Percentiles rank a stretch among this genome's conserved stretches.
Evolutionary conservation across 2,113 vertebrate species (phyloP).

Genomic region (Ptilorrhoa leucosticta): DNA sequence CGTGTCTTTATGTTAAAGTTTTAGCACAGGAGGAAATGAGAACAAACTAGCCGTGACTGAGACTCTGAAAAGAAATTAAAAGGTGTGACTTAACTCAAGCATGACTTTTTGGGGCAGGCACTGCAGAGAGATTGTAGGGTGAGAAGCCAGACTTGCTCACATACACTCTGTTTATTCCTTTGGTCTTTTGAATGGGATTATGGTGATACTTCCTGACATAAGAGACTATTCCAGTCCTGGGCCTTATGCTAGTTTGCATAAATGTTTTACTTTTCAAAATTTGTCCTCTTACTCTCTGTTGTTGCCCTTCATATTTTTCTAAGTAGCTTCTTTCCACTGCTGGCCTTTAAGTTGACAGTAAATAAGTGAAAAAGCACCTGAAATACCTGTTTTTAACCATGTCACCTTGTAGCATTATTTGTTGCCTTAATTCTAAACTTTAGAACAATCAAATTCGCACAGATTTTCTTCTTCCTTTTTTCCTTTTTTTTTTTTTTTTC

Average conservation of each 20-base stretch:
- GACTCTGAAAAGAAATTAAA: neutral
- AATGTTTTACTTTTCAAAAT: neutral
- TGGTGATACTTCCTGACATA: neutral
- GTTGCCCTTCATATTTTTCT: neutral
- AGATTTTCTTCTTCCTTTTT: neutral
- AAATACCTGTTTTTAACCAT: fast-evolving
- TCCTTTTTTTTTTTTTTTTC: neutral
- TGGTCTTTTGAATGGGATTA: neutral
- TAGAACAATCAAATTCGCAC: neutral
- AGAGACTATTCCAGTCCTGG: neutral
- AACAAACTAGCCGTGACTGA: neutral
- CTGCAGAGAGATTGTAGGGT: neutral
- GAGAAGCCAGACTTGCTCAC: neutral
- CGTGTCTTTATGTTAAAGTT: neutral
- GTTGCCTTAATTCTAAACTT: neutral
- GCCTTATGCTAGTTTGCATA: neutral
- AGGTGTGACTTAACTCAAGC: neutral
- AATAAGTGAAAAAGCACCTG: neutral
- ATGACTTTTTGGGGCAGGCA: neutral
- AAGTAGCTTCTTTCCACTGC: neutral
- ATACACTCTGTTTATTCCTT: fast-evolving
- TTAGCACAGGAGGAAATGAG: neutral
- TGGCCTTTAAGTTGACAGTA: neutral
- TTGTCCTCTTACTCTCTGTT: neutral
- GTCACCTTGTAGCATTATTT: neutral